These are phyloP conservation scores for Stratiolaelaps scimitus DNA, from an alignment of 1,140 invertebrate species.

Conservation along the genomic window DNA sequence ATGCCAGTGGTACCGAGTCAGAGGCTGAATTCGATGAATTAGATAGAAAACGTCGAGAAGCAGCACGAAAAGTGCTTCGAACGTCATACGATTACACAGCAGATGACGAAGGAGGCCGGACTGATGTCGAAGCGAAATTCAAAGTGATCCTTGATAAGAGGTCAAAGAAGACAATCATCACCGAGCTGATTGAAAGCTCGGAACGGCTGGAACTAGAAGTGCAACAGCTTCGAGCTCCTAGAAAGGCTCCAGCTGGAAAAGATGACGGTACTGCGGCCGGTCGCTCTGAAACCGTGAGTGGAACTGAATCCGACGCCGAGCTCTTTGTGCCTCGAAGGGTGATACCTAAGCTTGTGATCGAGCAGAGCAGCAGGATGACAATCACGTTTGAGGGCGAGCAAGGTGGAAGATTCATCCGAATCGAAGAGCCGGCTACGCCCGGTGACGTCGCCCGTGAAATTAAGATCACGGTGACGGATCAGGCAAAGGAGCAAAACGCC, in stretches of 20 bases:
- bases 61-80: constrained; percentile 4
- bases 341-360: constrained; percentile 23
- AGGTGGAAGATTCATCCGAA: background rate
- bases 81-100: constrained; percentile 11
- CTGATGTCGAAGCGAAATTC: constrained; percentile 14
- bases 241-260: too few relatives aligned
- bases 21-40: background rate
- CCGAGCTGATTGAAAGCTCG: constrained; percentile 12
- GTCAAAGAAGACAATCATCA: constrained; percentile 4
- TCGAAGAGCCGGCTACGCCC: constrained; percentile 13
- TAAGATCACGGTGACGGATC: background rate
- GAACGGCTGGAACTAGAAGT: constrained; percentile 22
- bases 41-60: background rate
- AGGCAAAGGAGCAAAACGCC: background rate
- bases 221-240: background rate
- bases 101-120: constrained; percentile 12
- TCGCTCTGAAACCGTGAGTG: background rate
- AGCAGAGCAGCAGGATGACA: constrained; percentile 11
- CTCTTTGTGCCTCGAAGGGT: constrained; percentile 12
- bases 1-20: constrained; percentile 11
- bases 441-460: background rate
- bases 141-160: constrained; percentile 16
- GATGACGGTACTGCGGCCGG: too few relatives aligned
- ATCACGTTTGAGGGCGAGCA: background rate
- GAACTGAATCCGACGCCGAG: constrained; percentile 2